These are phyloP conservation scores for Orestias chungarensis DNA, from an alignment of 2,797 vertebrate genomes.

Conservation along the genomic window DNA sequence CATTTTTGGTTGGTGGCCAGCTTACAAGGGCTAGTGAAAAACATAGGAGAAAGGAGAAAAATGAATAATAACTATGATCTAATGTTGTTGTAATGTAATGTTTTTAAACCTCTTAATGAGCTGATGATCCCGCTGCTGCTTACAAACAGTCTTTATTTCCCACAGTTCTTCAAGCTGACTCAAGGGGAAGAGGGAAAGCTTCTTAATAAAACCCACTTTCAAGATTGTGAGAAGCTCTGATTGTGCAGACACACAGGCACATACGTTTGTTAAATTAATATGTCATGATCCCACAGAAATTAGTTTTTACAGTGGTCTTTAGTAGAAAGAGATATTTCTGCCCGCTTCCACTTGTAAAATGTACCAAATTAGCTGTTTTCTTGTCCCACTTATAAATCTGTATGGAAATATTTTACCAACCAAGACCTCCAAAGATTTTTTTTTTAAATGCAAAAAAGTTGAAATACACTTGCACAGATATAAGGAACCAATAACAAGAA, in stretches of 20 bases:
- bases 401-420: not conserved
- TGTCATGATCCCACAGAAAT: not conserved
- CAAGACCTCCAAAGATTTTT: not conserved
- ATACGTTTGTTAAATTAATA: conserved; percentile 8
- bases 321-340: not conserved
- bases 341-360: not conserved
- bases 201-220: conserved; percentile 44
- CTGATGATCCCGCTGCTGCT: conserved; percentile 22
- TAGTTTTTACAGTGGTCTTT: not conserved
- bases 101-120: not conserved
- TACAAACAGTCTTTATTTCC: conserved; percentile 62
- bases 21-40: not conserved
- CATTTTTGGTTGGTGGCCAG: no score
- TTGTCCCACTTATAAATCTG: not conserved
- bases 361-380: not conserved
- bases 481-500: not conserved
- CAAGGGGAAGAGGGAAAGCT: conserved; percentile 54
- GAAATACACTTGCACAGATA: not conserved
- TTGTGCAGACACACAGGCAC: conserved; percentile 6
- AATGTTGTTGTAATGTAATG: not conserved
- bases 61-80: not conserved
- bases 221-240: conserved; percentile 29
- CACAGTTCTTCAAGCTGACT: conserved; percentile 59
- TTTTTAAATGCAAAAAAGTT: not conserved
- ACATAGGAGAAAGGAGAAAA: not conserved